phyloP scores from a whole-genome alignment of 1,140 invertebrate species.

The Paracyclopina nana region DNA sequence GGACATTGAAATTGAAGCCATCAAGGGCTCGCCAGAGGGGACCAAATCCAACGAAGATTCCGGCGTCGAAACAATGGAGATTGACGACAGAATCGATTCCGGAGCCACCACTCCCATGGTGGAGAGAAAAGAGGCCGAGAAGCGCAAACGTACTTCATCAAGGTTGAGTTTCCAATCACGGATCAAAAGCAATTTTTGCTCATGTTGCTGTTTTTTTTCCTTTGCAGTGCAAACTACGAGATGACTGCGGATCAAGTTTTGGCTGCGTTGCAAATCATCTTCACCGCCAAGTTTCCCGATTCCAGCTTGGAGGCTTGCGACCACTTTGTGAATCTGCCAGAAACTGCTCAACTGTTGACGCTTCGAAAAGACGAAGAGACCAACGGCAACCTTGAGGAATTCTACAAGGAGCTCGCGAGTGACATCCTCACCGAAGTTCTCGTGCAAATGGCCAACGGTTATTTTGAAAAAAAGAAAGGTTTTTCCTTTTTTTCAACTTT shows the following conservation, averaged over 20 bases:
- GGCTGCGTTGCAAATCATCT: neutral
- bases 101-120: no score
- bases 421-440: slow-evolving; percentile 12
- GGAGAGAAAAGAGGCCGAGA: no score
- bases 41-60: no score
- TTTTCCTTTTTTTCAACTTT: slow-evolving; percentile 1
- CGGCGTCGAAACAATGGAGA: no score
- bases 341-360: neutral
- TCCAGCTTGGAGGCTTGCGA: neutral
- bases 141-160: no score
- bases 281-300: neutral
- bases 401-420: neutral
- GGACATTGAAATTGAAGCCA: no score
- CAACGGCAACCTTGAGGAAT: neutral
- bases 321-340: neutral
- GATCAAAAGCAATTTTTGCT: neutral
- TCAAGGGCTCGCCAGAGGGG: no score
- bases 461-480: neutral
- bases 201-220: neutral
- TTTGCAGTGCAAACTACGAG: slow-evolving; percentile 8
- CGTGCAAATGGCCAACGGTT: neutral
- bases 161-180: neutral
- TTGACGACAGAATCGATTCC: no score
- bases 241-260: slow-evolving; percentile 2
- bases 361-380: neutral